Percentiles rank a stretch among this genome's conserved stretches.
Evolutionary conservation across 2,888 invertebrate species (phyloP).

Genomic region (Diachrysia chrysitis): DNA sequence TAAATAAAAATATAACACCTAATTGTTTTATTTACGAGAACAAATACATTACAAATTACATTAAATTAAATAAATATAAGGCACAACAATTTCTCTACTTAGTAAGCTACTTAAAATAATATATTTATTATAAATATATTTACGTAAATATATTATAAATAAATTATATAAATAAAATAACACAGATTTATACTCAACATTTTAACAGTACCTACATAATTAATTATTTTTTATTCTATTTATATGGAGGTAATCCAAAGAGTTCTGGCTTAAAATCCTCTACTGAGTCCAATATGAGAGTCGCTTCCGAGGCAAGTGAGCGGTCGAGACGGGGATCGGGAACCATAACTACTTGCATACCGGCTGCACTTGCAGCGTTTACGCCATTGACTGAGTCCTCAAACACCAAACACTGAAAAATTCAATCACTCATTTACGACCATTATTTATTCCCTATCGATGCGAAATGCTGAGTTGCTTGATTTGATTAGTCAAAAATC

Average conservation of each 20-base stretch:
- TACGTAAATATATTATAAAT: too few relatives aligned
- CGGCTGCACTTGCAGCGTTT: conserved; percentile 92
- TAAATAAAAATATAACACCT: conserved; percentile 23
- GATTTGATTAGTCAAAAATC: too few relatives aligned
- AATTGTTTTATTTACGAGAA: conserved; percentile 35
- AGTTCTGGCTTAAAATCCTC: conserved; percentile 94
- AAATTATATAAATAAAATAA: not conserved
- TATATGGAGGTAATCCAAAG: conserved; percentile 93
- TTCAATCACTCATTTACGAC: conserved; percentile 2
- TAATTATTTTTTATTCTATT: too few relatives aligned
- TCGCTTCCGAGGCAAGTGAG: conserved; percentile 85
- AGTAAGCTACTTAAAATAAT: not conserved
- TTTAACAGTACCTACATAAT: not conserved
- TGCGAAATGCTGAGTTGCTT: too few relatives aligned
- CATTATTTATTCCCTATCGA: too few relatives aligned
- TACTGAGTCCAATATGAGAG: conserved; percentile 92
- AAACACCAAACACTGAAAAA: conserved; percentile 93
- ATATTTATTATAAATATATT: not conserved
- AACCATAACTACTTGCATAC: conserved; percentile 96
- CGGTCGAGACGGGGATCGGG: conserved; percentile 89
- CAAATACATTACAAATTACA: not conserved
- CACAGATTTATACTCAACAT: not conserved
- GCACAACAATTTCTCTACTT: not conserved
- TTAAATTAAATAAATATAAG: not conserved
- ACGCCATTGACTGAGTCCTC: conserved; percentile 98